Evolutionary conservation across 2,113 vertebrate species (phyloP).

Genomic region (Perccottus glenii): DNA sequence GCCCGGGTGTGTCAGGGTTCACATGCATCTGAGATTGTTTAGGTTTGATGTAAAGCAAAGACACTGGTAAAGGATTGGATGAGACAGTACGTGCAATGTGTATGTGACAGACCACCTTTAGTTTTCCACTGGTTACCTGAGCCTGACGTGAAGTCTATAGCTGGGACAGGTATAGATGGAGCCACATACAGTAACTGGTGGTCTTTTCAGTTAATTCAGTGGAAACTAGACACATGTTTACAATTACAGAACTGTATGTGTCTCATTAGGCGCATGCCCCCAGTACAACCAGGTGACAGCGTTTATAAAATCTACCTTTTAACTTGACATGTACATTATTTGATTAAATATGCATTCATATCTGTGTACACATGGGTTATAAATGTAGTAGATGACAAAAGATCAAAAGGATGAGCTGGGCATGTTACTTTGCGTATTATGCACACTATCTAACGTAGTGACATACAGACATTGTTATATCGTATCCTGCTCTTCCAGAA

Average conservation of each 20-base stretch:
- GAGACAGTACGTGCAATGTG: neutral
- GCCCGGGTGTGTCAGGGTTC: constrained; percentile 35
- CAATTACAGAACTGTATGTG: constrained; percentile 13
- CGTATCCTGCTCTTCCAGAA: too few relatives aligned
- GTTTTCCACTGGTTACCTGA: constrained; percentile 32
- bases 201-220: constrained; percentile 25
- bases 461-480: too few relatives aligned
- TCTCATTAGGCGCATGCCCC: neutral
- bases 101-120: constrained; percentile 15
- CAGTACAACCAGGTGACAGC: neutral
- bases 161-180: constrained; percentile 30
- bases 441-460: too few relatives aligned
- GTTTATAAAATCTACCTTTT: neutral
- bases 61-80: constrained; percentile 21
- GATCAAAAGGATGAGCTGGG: too few relatives aligned
- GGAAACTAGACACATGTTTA: constrained; percentile 8
- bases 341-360: neutral
- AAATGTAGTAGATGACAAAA: too few relatives aligned
- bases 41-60: constrained; percentile 29
- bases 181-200: constrained; percentile 22
- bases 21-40: constrained; percentile 36
- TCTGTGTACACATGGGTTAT: neutral
- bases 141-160: constrained; percentile 42
- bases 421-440: too few relatives aligned
- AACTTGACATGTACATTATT: neutral